These are phyloP conservation scores for Drosophila tripunctata DNA, from an alignment of 2,888 invertebrate genomes.

Conservation along the genomic window DNA sequence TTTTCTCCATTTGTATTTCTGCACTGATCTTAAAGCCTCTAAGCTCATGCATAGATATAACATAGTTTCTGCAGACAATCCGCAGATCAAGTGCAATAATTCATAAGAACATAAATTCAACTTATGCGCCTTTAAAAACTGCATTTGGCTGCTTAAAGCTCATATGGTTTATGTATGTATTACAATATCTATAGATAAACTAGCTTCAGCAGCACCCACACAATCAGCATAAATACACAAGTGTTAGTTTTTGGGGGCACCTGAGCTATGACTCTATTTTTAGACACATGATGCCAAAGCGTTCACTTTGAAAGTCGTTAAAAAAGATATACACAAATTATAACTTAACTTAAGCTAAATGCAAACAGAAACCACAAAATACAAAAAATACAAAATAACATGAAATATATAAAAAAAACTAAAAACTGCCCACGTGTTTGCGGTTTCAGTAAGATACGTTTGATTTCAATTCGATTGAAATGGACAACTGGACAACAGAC, in stretches of 20 bases:
- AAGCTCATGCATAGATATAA: too few species aligned
- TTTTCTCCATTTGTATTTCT: too few species aligned
- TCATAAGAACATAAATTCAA: constrained; percentile 8
- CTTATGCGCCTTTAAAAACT: constrained; percentile 13
- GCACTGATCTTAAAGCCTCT: too few species aligned
- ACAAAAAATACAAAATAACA: constrained; percentile 25
- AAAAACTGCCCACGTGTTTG: constrained; percentile 47
- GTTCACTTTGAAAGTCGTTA: constrained; percentile 69
- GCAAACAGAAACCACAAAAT: constrained; percentile 48
- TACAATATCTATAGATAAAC: constrained; percentile 12
- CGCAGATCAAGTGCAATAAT: neutral
- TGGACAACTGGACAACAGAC: constrained; percentile 23
- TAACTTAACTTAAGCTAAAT: constrained; percentile 64
- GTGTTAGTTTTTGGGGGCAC: constrained; percentile 28
- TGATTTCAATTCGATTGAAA: constrained; percentile 60
- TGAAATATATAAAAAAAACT: constrained; percentile 2
- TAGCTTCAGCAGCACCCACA: constrained; percentile 31
- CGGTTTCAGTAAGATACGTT: constrained; percentile 49
- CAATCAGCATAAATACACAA: constrained; percentile 4
- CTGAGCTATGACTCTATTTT: constrained; percentile 74
- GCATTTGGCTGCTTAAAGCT: constrained; percentile 11
- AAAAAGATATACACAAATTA: constrained; percentile 69
- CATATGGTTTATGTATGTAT: neutral
- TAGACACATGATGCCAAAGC: constrained; percentile 70
- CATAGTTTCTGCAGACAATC: neutral